Conservation (phyloP, 2,888 invertebrate species). For the Zeuzera pyrina region DNA sequence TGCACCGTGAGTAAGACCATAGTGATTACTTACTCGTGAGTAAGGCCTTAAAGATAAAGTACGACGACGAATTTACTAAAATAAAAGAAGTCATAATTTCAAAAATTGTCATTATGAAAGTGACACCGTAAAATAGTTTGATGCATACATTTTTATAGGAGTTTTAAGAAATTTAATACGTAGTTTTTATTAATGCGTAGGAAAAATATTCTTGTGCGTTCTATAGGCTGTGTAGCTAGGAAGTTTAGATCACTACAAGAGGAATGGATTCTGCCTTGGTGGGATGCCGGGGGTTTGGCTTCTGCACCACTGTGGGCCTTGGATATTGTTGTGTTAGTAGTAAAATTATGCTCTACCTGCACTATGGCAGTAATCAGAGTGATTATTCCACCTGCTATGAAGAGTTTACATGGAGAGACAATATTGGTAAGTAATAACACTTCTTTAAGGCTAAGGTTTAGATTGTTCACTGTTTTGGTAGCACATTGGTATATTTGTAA, state of each 20-base stretch:
- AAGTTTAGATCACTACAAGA: constrained; percentile 55
- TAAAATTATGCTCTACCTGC: constrained; percentile 51
- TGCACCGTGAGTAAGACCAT: too few relatives aligned
- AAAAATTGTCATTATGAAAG: too few relatives aligned
- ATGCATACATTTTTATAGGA: not conserved
- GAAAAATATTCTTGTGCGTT: constrained; percentile 45
- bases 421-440: constrained; percentile 47
- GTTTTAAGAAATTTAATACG: constrained; percentile 2
- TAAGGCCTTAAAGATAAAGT: too few relatives aligned
- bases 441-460: too few relatives aligned
- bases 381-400: constrained; percentile 49
- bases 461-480: too few relatives aligned
- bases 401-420: constrained; percentile 58
- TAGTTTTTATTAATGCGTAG: constrained; percentile 34
- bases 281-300: constrained; percentile 48
- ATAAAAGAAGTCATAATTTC: too few relatives aligned
- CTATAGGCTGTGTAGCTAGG: constrained; percentile 41
- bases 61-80: too few relatives aligned
- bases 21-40: too few relatives aligned
- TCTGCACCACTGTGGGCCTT: constrained; percentile 50
- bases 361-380: constrained; percentile 35
- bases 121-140: too few relatives aligned
- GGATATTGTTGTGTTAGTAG: constrained; percentile 45
- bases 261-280: constrained; percentile 59
- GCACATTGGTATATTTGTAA: too few relatives aligned